Conservation (phyloP, 2,797 vertebrate genomes). For the Cygnus olor region DNA sequence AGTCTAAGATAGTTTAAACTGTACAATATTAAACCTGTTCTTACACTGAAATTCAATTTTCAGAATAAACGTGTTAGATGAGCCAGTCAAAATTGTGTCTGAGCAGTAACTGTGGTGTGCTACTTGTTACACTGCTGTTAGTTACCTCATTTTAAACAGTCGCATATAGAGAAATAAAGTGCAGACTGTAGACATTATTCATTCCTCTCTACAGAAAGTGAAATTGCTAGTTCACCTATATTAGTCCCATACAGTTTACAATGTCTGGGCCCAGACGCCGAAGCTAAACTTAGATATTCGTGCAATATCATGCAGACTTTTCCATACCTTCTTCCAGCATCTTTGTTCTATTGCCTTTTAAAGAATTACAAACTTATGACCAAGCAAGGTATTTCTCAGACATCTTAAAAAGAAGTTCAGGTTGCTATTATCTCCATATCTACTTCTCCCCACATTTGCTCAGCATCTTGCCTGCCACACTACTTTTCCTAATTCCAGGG, state of each 20-base stretch:
- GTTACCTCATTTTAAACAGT: not conserved
- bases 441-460: not conserved
- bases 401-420: not conserved
- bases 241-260: not conserved
- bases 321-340: not conserved
- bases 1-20: not conserved
- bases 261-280: not conserved
- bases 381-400: not conserved
- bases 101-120: not conserved
- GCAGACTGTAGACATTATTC: not conserved
- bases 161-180: not conserved
- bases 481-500: not conserved
- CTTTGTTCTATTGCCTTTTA: not conserved
- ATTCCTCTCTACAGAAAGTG: not conserved
- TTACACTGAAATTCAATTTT: not conserved
- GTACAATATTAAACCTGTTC: not conserved
- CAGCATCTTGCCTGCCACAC: fast-evolving
- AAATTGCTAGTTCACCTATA: not conserved
- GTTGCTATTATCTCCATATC: fast-evolving
- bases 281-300: not conserved
- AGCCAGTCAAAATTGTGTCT: not conserved
- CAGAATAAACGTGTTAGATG: not conserved
- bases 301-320: not conserved
- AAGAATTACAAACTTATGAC: not conserved
- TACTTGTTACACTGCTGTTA: not conserved